Conservation (phyloP, 1,140 invertebrate genomes). For the Gonatopus flavifemur region DNA sequence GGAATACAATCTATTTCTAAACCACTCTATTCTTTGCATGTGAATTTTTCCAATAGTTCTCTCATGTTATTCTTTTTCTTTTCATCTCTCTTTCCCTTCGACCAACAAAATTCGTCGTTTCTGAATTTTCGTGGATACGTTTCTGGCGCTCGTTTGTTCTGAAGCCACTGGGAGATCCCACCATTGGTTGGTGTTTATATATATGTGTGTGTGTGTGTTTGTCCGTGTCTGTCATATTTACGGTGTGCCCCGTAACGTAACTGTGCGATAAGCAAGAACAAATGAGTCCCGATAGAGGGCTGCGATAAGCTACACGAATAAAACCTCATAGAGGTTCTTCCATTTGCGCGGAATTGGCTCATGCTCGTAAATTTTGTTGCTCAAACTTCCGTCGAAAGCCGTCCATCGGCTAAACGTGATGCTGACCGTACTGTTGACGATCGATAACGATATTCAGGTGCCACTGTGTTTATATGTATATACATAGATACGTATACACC, state of each 20-base stretch:
- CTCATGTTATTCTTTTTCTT: too few relatives aligned
- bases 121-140: slow-evolving; percentile 25
- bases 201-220: not conserved
- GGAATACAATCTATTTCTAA: too few relatives aligned
- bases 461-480: too few relatives aligned
- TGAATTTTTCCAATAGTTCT: too few relatives aligned
- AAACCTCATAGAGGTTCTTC: slow-evolving; percentile 39
- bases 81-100: too few relatives aligned
- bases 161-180: slow-evolving; percentile 28
- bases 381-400: slow-evolving; percentile 30
- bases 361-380: slow-evolving; percentile 36
- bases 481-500: too few relatives aligned
- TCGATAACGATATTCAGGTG: too few relatives aligned
- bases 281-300: slow-evolving; percentile 42
- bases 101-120: too few relatives aligned
- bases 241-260: slow-evolving; percentile 28
- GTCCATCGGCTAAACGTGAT: too few relatives aligned
- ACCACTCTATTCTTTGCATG: too few relatives aligned
- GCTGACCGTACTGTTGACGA: too few relatives aligned
- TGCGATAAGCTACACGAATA: slow-evolving; percentile 28
- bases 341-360: slow-evolving; percentile 36
- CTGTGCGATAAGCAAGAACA: slow-evolving; percentile 44
- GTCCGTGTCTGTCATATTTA: slow-evolving; percentile 42
- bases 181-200: too few relatives aligned
- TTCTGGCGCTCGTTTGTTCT: slow-evolving; percentile 27